A percentile compares a stretch with the other conserved stretches of the same genome.
These are phyloP conservation scores for Apodemia zela DNA, from an alignment of 2,888 invertebrate species.

Conservation along the genomic window DNA sequence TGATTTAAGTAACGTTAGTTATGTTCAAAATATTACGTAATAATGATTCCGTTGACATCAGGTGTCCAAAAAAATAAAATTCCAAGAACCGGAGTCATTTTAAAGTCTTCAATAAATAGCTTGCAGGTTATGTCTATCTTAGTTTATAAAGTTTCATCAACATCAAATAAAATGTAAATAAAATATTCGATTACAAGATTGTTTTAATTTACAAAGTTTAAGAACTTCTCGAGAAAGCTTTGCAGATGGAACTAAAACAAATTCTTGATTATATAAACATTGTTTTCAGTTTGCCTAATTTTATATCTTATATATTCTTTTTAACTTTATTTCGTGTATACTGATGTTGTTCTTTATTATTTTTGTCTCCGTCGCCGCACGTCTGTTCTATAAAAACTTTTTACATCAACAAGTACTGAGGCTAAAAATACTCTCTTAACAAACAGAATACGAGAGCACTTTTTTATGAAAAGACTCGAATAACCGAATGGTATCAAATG, in stretches of 20 bases:
- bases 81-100: too few relatives aligned
- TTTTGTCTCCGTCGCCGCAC: slow-evolving; percentile 22
- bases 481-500: too few relatives aligned
- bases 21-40: too few relatives aligned
- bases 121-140: neutral
- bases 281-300: slow-evolving; percentile 47
- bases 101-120: too few relatives aligned
- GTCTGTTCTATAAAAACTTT: slow-evolving; percentile 10
- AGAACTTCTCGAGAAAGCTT: slow-evolving; percentile 68
- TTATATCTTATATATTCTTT: slow-evolving; percentile 53
- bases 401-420: neutral
- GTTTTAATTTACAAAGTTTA: slow-evolving; percentile 78
- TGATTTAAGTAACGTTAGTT: too few relatives aligned
- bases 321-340: slow-evolving; percentile 32
- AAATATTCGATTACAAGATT: slow-evolving; percentile 80
- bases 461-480: too few relatives aligned
- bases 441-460: neutral
- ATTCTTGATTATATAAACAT: slow-evolving; percentile 55
- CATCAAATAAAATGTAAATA: slow-evolving; percentile 69
- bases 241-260: slow-evolving; percentile 60
- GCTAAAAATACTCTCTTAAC: neutral
- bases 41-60: too few relatives aligned
- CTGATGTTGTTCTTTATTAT: neutral
- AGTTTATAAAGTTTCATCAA: slow-evolving; percentile 33
- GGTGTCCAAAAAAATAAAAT: too few relatives aligned